phyloP scores from a whole-genome alignment of 2,888 invertebrate genomes.

The Callosobruchus maculatus region DNA sequence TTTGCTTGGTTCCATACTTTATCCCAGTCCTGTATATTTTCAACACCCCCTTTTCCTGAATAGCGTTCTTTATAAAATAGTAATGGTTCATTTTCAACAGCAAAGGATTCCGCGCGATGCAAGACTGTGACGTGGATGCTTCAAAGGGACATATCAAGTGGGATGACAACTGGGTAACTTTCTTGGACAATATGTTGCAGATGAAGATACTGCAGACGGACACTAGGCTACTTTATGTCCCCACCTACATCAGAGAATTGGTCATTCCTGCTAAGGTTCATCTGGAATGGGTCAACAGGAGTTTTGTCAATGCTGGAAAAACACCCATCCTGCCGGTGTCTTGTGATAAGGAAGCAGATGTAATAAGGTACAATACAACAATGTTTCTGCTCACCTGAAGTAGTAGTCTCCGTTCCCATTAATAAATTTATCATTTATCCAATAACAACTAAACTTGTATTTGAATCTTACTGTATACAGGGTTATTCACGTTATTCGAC shows the following conservation, averaged over 20 bases:
- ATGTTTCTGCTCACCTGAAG: no score
- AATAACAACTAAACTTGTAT: no score
- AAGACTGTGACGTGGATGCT: constrained; percentile 25
- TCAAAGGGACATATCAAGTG: constrained; percentile 28
- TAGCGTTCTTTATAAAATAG: background rate
- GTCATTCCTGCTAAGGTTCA: constrained; percentile 49
- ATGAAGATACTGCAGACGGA: constrained; percentile 64
- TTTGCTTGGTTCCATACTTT: no score
- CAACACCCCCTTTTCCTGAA: no score
- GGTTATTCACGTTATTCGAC: no score
- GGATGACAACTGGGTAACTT: constrained; percentile 73
- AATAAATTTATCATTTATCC: background rate
- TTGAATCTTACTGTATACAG: no score
- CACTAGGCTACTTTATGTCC: constrained; percentile 66
- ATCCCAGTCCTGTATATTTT: no score
- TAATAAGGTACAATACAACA: constrained; percentile 31
- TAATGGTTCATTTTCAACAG: constrained; percentile 13
- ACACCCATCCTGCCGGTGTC: constrained; percentile 37
- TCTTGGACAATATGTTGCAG: constrained; percentile 86
- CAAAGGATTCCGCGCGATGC: constrained; percentile 30
- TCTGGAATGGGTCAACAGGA: constrained; percentile 21
- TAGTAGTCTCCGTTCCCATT: background rate
- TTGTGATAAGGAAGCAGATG: constrained; percentile 44
- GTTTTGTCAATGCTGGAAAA: constrained; percentile 8
- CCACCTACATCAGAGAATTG: constrained; percentile 55